Evolutionary conservation across 2,888 invertebrate genomes (phyloP).

Genomic region (Axea sp.): DNA sequence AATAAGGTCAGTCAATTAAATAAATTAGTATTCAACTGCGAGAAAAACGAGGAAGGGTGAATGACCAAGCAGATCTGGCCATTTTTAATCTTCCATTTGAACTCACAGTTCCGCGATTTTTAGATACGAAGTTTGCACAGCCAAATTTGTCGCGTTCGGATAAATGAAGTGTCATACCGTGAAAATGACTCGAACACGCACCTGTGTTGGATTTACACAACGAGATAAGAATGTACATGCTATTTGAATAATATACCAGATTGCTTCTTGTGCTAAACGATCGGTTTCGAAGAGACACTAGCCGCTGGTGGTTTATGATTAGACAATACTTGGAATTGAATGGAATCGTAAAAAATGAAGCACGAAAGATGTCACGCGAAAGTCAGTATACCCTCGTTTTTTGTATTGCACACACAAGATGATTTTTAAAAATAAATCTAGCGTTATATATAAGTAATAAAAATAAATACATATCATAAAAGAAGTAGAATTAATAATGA

Average conservation of each 20-base stretch:
- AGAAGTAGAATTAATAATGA: no score
- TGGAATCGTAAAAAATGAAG: constrained; percentile 2
- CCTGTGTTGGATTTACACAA: constrained; percentile 69
- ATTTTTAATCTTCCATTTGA: no score
- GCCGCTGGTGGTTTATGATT: constrained; percentile 28
- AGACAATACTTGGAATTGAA: constrained; percentile 10
- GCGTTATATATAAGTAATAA: no score
- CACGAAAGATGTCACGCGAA: constrained; percentile 3
- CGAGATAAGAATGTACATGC: constrained; percentile 69
- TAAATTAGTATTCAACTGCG: no score
- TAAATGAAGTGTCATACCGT: constrained; percentile 70
- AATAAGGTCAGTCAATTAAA: constrained; percentile 20
- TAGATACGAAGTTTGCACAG: background rate
- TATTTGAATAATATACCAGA: constrained; percentile 69
- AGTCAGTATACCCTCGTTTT: no score
- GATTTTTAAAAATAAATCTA: no score
- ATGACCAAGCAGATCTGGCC: no score
- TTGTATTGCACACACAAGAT: no score
- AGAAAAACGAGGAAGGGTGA: constrained; percentile 11
- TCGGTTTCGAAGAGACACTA: constrained; percentile 19
- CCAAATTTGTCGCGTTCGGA: constrained; percentile 32
- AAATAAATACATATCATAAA: no score
- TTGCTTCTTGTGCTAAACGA: constrained; percentile 54
- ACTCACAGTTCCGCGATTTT: no score
- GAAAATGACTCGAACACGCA: constrained; percentile 68